Conservation (phyloP, 1,140 invertebrate species). For the Drosophila sproati region DNA sequence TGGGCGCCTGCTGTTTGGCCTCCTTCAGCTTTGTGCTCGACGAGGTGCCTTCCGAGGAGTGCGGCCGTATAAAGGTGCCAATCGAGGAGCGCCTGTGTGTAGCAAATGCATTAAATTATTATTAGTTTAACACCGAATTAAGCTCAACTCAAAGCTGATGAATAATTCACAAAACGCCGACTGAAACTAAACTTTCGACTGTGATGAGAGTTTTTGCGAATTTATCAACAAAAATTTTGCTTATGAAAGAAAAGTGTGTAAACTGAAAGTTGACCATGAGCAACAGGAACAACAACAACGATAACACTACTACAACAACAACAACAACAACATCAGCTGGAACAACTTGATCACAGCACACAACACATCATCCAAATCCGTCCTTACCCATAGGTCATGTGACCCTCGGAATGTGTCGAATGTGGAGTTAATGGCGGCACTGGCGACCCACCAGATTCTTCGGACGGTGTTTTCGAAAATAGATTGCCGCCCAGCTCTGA, state of each 20-base stretch:
- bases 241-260: constrained; percentile 2
- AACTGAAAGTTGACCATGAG: constrained; percentile 6
- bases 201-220: not conserved
- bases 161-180: constrained; percentile 23
- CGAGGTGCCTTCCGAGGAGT: constrained; percentile 91
- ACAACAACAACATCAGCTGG: constrained; percentile 38
- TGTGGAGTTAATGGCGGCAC: constrained; percentile 85
- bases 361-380: constrained; percentile 44
- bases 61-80: constrained; percentile 84
- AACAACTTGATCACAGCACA: constrained; percentile 48
- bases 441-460: constrained; percentile 89
- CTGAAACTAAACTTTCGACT: constrained; percentile 7
- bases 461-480: constrained; percentile 94
- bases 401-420: constrained; percentile 84
- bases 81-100: constrained; percentile 84
- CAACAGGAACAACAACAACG: constrained; percentile 25
- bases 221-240: constrained; percentile 8
- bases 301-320: constrained; percentile 37
- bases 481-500: constrained; percentile 93
- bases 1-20: constrained; percentile 86
- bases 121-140: not conserved
- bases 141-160: not conserved
- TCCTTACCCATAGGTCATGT: constrained; percentile 84
- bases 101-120: not conserved
- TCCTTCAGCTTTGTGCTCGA: constrained; percentile 86